A percentile compares a stretch with the other conserved stretches of the same genome.
Evolutionary conservation across 2,888 invertebrate species (phyloP).

Genomic region (Lochmaea crataegi): DNA sequence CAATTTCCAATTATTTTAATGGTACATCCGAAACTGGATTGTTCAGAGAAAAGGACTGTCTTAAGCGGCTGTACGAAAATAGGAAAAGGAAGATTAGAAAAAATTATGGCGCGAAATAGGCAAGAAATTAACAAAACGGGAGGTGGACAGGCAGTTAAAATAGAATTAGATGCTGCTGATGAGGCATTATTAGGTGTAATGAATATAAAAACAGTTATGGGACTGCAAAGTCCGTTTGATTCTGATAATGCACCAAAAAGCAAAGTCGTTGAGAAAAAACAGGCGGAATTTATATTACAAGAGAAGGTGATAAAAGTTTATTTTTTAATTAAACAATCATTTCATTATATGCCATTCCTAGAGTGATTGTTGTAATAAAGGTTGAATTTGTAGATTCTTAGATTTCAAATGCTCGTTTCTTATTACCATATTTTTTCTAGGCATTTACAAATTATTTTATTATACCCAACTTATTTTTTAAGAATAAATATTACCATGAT

Average conservation of each 20-base stretch:
- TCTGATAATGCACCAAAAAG: background rate
- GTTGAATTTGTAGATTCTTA: background rate
- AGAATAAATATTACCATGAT: slow-evolving; percentile 4
- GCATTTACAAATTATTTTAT: background rate
- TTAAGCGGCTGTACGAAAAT: slow-evolving; percentile 10
- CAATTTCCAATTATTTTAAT: slow-evolving; percentile 5
- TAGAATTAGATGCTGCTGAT: background rate
- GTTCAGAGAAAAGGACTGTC: background rate
- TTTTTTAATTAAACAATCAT: background rate
- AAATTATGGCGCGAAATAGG: slow-evolving; percentile 4
- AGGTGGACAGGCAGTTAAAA: background rate
- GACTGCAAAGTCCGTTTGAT: slow-evolving; percentile 11
- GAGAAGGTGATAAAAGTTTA: background rate
- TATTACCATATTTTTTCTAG: no score
- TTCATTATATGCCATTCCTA: no score
- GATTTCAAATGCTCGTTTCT: no score
- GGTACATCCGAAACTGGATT: background rate
- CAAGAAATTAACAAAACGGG: slow-evolving; percentile 1
- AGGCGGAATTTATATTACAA: slow-evolving; percentile 1
- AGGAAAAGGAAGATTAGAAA: background rate
- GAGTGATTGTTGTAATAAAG: no score
- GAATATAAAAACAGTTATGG: slow-evolving; percentile 5
- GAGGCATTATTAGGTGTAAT: background rate
- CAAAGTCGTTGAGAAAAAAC: background rate
- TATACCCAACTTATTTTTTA: background rate